Conservation (phyloP, 2,888 invertebrate genomes). For the Acrobasis suavella region DNA sequence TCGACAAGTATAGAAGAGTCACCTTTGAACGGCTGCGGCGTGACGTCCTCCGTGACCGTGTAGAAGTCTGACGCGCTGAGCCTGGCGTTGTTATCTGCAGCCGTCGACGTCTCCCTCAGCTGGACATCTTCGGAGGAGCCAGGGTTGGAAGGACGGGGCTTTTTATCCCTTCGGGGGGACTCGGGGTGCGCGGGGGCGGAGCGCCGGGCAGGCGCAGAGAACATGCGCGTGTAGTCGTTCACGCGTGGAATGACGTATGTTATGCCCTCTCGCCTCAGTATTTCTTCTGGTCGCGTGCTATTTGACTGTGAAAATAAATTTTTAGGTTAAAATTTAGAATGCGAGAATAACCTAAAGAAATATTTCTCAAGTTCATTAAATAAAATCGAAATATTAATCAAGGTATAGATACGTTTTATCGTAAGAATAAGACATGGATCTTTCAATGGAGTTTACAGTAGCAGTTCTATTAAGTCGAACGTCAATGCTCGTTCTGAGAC, state of each 20-base stretch:
- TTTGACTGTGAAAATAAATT: constrained; percentile 28
- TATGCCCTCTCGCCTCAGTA: constrained; percentile 67
- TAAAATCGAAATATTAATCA: too few species aligned
- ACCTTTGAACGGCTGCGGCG: constrained; percentile 80
- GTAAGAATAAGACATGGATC: too few species aligned
- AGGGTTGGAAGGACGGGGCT: constrained; percentile 59
- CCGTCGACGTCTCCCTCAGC: constrained; percentile 51
- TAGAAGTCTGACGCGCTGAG: constrained; percentile 79
- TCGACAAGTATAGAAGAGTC: constrained; percentile 10
- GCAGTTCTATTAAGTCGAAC: too few species aligned
- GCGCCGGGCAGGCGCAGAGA: constrained; percentile 71
- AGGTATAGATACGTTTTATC: too few species aligned
- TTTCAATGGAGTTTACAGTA: too few species aligned
- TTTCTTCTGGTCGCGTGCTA: constrained; percentile 61
- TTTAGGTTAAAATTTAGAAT: background rate
- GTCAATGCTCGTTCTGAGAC: too few species aligned
- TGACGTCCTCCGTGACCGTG: constrained; percentile 71
- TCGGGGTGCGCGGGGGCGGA: constrained; percentile 70
- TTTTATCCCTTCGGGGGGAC: constrained; percentile 72
- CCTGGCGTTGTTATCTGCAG: constrained; percentile 50
- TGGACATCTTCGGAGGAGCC: constrained; percentile 48
- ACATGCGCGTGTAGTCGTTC: constrained; percentile 80
- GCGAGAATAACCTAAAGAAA: too few species aligned
- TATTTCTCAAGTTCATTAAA: too few species aligned
- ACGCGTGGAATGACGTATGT: constrained; percentile 84